Base-by-base conservation (phyloP, 2,888 invertebrate genomes). In the Platycheirus albimanus region DNA sequence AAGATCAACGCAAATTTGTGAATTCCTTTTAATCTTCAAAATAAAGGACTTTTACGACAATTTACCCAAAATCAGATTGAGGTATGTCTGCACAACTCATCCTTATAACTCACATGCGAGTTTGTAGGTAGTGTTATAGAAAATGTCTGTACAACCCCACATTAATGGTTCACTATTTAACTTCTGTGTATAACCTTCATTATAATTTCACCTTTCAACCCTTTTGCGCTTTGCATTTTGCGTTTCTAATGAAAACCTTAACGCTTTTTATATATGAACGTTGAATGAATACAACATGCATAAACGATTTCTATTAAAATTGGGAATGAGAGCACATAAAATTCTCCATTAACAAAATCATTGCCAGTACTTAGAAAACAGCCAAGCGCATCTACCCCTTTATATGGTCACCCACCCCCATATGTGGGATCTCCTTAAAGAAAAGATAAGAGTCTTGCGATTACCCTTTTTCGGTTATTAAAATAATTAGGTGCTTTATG, bases 401-500 rank as follows among this genome's bases (percentile, higher is more conserved):
- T 41, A 58, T 28, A 28, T 58, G 41, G 24, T 56, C 45, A 33
- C 1, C n/a, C 36, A 33, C 47, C 30, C n/a, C 6, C 30, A 58
- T 7, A 56, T 28, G 58, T 3, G 19, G 33, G 54, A 64, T 74
- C 72, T 69, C 78, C 67, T 72, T 36, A 83, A 75, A 83, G 83
- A 83, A 83, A 75, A 83, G 83, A 83, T 83, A 83, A 83, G 83
- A 83, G 83, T 78, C 83, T 83, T 83, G 84, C 79, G 86, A 86
- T 84, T 85, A 84, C 84, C 83, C 85, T 84, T 84, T 85, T 85
- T 84, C 66, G 80, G 86, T 86, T 85, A 86, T 86, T 86, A 86
- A 86, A 85, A 86, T 86, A 86, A 85, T 86, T 86, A 85, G 85
- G 85, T 85, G 84, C 84, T 85, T 85, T 86, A 85, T 85, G 85